Conservation (phyloP, 2,888 invertebrate species). For the Dasysyrphus albostriatus region DNA sequence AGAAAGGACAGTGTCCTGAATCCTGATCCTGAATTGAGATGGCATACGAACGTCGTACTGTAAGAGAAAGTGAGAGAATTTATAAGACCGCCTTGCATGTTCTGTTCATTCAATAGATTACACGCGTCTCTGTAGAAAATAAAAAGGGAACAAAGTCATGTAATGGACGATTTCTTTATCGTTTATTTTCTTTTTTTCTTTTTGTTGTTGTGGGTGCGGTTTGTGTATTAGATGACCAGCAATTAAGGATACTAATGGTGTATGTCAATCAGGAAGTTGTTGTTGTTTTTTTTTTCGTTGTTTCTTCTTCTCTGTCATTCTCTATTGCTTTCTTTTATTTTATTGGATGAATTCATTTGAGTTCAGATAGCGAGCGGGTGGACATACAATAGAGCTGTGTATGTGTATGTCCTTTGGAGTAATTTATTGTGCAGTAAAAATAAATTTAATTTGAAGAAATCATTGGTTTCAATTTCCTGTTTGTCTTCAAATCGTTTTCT, state of each 20-base stretch:
- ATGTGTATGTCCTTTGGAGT: background rate
- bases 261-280: slow-evolving; percentile 56
- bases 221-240: slow-evolving; percentile 55
- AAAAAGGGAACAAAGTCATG: slow-evolving; percentile 31
- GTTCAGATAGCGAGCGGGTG: too few relatives aligned
- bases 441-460: slow-evolving; percentile 51
- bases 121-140: background rate
- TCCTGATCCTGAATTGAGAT: slow-evolving; percentile 3
- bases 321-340: background rate
- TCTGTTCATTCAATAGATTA: slow-evolving; percentile 49
- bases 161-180: slow-evolving; percentile 67
- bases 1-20: background rate
- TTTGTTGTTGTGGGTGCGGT: slow-evolving; percentile 38
- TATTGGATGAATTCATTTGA: slow-evolving; percentile 12
- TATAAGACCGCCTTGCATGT: slow-evolving; percentile 43
- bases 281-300: background rate
- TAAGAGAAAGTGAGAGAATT: slow-evolving; percentile 29
- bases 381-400: background rate
- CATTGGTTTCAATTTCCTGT: slow-evolving; percentile 60
- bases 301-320: background rate
- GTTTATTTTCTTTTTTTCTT: background rate
- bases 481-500: slow-evolving; percentile 10
- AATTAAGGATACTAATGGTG: slow-evolving; percentile 69
- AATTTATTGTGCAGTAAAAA: slow-evolving; percentile 32
- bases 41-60: background rate